A percentile compares a stretch with the other conserved stretches of the same genome.
Conservation (phyloP, 2,888 invertebrate species). For the Baccha elongata region DNA sequence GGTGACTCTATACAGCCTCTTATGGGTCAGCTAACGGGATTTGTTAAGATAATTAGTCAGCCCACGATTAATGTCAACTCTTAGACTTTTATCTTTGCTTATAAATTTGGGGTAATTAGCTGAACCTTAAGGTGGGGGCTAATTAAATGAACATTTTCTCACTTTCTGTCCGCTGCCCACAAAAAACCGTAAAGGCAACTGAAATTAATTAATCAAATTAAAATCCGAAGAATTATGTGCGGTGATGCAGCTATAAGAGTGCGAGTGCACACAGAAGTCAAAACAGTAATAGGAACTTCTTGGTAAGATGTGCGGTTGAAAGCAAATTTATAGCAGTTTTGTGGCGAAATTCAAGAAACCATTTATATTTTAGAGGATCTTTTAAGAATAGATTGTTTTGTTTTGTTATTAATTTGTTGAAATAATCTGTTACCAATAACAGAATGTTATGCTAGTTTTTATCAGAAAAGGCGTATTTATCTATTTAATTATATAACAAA, state of each 20-base stretch:
- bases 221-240: conserved; percentile 63
- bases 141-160: conserved; percentile 54
- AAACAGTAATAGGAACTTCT: conserved; percentile 13
- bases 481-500: too few species aligned
- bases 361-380: too few species aligned
- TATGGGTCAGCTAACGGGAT: conserved; percentile 63
- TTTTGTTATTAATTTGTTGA: conserved; percentile 23
- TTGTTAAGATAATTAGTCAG: conserved; percentile 64
- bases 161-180: neutral
- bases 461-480: too few species aligned
- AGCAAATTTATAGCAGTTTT: conserved; percentile 29
- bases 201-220: conserved; percentile 66
- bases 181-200: conserved; percentile 24
- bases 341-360: conserved; percentile 25
- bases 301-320: conserved; percentile 30
- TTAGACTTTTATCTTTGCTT: conserved; percentile 56
- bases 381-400: conserved; percentile 36
- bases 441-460: too few species aligned
- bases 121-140: conserved; percentile 26
- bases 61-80: conserved; percentile 71
- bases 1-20: conserved; percentile 1
- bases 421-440: too few species aligned
- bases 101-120: conserved; percentile 68
- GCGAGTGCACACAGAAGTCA: conserved; percentile 57
- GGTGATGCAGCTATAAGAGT: conserved; percentile 46